Evolutionary conservation across 35 echinoderm and acorn worm species (phyloP).

Genomic region (Ophioderma brevispina): DNA sequence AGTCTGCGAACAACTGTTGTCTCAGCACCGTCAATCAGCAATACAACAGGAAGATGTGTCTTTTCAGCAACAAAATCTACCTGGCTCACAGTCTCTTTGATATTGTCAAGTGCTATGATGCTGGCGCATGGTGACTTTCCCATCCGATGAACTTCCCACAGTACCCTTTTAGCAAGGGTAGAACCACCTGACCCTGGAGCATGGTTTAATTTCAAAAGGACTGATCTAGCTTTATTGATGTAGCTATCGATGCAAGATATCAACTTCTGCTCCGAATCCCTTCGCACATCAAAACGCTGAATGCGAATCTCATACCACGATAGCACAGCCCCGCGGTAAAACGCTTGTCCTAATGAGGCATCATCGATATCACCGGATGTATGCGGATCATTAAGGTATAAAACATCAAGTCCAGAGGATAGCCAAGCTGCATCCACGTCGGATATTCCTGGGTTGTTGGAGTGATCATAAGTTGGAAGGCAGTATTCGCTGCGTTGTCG

Average conservation of each 20-base stretch:
- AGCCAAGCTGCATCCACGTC: background rate
- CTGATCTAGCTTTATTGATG: background rate
- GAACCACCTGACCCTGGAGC: background rate
- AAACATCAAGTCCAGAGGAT: background rate
- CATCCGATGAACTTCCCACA: background rate
- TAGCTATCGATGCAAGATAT: background rate
- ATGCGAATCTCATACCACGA: conserved; percentile 5
- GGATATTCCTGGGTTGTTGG: background rate
- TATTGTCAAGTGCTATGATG: background rate
- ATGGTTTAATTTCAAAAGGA: background rate
- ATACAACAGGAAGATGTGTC: conserved; percentile 13
- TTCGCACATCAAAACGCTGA: background rate
- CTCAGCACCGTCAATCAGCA: conserved; percentile 18
- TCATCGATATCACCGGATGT: background rate
- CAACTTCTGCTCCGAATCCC: background rate
- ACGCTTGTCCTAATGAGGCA: background rate
- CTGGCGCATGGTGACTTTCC: conserved; percentile 10
- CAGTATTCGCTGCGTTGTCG: background rate
- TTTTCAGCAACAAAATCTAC: conserved; percentile 12
- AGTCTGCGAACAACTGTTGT: background rate
- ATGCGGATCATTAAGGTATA: background rate
- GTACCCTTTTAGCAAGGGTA: background rate
- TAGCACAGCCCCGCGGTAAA: background rate
- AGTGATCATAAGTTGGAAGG: background rate
- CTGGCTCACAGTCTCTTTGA: background rate